Base-by-base conservation (phyloP, 1,140 invertebrate species). In the Pygmarrhopalites habei region DNA sequence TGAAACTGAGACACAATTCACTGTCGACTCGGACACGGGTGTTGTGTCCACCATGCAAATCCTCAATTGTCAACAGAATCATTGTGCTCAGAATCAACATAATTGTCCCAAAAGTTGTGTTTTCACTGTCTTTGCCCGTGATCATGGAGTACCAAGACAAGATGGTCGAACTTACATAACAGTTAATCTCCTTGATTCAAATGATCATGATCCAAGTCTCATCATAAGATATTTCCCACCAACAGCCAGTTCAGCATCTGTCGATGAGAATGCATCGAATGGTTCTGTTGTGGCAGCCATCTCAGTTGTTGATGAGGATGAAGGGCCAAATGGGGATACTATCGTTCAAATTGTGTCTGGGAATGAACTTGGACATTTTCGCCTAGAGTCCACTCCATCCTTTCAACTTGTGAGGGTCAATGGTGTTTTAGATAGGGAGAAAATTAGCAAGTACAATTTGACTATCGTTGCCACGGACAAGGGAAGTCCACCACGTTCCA, bases 121-220 rank as follows among this genome's bases (percentile, higher is more conserved):
- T 12, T 89, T 97, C 70, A 95, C 92, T 0, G 89, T 98, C 0
- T 92, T 90, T 73, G 93, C 93, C 14, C 80, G 88, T 52, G 95
- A 98, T 78, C 88, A 95, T 70, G 93, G 93, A 1, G 85, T 85
- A 7, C 92, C 92, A 0, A 77, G 89, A 32, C 90, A 95, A 75
- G 88, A 92, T 73, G 92, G 92, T 3, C 80, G 93, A 43, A 92
- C 94, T 23, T 97, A 96, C 77, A 89, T 98, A 0, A 95, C 90
- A 2, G 90, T 97, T 0, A 95, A 92, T 77, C 78, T 97, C 17
- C 79, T 95, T 32, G 93, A 96, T 75, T 87, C 90, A 1, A 96
- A 96, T 77, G 92, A 96, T 79, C 92, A 97, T 74, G 90, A 92
- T 77, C 95, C 94, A 2, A 82, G 88, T 26, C 95, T 97, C 53